A percentile compares a stretch with the other conserved stretches of the same genome.
Conservation (phyloP, 2,797 vertebrate genomes). For the Champsocephalus gunnari region DNA sequence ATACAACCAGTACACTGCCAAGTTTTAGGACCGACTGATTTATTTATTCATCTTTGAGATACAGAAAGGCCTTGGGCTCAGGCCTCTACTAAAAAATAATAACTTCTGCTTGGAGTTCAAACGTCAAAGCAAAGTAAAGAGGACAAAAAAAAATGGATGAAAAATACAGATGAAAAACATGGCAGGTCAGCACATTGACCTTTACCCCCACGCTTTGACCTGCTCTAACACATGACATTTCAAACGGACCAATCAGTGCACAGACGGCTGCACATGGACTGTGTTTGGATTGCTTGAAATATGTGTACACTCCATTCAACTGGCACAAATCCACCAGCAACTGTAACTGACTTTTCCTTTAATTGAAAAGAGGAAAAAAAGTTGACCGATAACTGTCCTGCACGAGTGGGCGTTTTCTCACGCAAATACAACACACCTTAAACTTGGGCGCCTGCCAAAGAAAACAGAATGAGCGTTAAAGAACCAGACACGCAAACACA, state of each 20-base stretch:
- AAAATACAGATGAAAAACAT: slow-evolving; percentile 23
- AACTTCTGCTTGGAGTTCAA: slow-evolving; percentile 20
- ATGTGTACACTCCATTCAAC: slow-evolving; percentile 14
- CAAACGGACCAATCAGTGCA: slow-evolving; percentile 62
- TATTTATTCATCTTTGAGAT: slow-evolving; percentile 46
- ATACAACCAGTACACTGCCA: slow-evolving; percentile 49
- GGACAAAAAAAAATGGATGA: slow-evolving; percentile 3
- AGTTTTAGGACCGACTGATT: slow-evolving; percentile 52
- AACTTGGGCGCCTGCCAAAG: slow-evolving; percentile 62
- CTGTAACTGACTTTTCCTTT: slow-evolving; percentile 44
- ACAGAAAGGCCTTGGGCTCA: slow-evolving; percentile 37
- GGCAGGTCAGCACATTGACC: slow-evolving; percentile 18
- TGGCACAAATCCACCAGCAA: slow-evolving; percentile 15
- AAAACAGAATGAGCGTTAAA: slow-evolving; percentile 65
- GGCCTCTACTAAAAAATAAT: slow-evolving; percentile 22
- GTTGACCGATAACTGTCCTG: slow-evolving; percentile 32
- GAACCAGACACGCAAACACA: slow-evolving; percentile 59
- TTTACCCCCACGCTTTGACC: neutral
- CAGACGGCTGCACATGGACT: neutral
- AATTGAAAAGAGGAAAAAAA: slow-evolving; percentile 36
- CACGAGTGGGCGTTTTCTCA: slow-evolving; percentile 40
- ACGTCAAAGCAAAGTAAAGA: slow-evolving; percentile 8
- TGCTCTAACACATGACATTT: slow-evolving; percentile 6
- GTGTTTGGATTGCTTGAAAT: slow-evolving; percentile 38
- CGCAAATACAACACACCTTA: slow-evolving; percentile 78